Evolutionary conservation across 1,140 invertebrate species (phyloP), one percentile per base, ranked within the genome.

Genomic region (Drosophila parvula): DNA sequence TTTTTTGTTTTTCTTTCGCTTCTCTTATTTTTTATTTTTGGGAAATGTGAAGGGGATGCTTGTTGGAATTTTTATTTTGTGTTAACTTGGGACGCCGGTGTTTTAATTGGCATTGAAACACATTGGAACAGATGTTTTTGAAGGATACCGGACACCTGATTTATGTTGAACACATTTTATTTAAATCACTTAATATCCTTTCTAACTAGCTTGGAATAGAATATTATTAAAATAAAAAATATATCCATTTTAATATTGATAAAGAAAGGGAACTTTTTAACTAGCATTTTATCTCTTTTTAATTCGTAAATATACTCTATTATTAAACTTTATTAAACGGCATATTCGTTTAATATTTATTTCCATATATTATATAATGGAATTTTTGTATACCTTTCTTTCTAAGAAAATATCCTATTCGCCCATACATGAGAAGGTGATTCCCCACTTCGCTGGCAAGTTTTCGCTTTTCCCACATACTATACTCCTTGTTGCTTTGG

Each of bases 401-500:
- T 40, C 3, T 6, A 6, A 12, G 4, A n/a, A 40, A 40, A 6
- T 14, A 22, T 5, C 9, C 4, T 53, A 10, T 14, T 14, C 8
- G 0, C 12, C 14, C 0, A 41, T 41, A 22, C 22, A n/a, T n/a
- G 16, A 34, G 11, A 51, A 27, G 27, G 8, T 14, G 34, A 22
- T 27, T 41, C 2, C 12, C 34, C 34, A 55, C 12, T 55, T 55
- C 51, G 18, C 12, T 7, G 9, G 18, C 51, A 14, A 6, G 53
- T 18, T 40, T 40, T n/a, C n/a, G 18, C 27, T 40, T n/a, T 51
- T n/a, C n/a, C n/a, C 45, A 61, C 45, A 38, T 32, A 61, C 30
- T 27, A 3, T 40, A 1, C 48, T 67, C 34, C 67, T 55, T 57
- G 61, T 65, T 68, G 45, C 65, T 61, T 58, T 57, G 28, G 28